phyloP scores from a whole-genome alignment of 1,140 invertebrate species.

The Drosophila mojavensis region DNA sequence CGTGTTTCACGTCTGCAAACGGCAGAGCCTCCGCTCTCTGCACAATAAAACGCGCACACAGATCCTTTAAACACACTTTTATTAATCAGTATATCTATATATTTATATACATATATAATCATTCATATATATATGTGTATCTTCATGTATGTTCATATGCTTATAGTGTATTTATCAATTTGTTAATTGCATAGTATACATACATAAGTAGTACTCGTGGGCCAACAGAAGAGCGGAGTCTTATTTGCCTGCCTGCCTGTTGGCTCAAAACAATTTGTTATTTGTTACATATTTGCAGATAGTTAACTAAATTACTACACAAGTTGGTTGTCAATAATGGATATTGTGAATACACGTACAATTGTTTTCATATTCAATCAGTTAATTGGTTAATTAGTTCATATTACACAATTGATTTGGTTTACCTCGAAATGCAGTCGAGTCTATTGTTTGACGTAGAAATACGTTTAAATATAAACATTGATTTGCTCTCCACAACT shows the following conservation, averaged over 20 bases:
- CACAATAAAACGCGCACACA: conserved; percentile 25
- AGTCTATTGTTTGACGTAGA: conserved; percentile 35
- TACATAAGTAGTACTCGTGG: conserved; percentile 54
- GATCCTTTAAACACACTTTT: conserved; percentile 13
- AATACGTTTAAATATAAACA: conserved; percentile 21
- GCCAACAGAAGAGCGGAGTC: conserved; percentile 10
- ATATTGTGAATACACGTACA: conserved; percentile 28
- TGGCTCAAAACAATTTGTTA: conserved; percentile 54
- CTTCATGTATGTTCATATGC: conserved; percentile 61
- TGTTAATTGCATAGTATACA: conserved; percentile 78
- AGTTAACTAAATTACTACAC: conserved; percentile 75
- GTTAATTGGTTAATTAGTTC: conserved; percentile 3
- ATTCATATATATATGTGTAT: conserved; percentile 17
- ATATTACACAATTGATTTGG: conserved; percentile 17
- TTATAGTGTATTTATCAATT: conserved; percentile 76
- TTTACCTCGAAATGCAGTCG: conserved; percentile 29
- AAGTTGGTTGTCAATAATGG: conserved; percentile 63
- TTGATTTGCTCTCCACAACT: not conserved
- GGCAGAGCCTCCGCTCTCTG: conserved; percentile 5
- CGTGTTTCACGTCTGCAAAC: conserved; percentile 42
- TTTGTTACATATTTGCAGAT: conserved; percentile 53
- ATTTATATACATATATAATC: conserved; percentile 50
- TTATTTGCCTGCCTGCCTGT: conserved; percentile 44
- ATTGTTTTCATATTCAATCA: conserved; percentile 7
- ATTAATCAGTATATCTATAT: conserved; percentile 73